These are phyloP conservation scores for Ceramica pisi DNA, from an alignment of 2,888 invertebrate species.

Conservation along the genomic window DNA sequence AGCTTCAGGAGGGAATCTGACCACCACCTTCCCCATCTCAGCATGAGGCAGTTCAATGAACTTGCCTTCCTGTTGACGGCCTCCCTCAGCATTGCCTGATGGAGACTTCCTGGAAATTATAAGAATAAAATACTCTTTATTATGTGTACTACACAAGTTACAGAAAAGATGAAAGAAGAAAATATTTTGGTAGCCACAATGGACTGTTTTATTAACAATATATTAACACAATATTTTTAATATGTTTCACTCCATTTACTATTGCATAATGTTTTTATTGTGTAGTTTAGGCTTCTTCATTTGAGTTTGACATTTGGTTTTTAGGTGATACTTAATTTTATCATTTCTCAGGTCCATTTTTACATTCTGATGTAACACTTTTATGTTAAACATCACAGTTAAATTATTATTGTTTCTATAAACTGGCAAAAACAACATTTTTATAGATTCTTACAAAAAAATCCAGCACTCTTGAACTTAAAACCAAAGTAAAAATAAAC, in stretches of 20 bases:
- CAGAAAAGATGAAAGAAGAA: too few species aligned
- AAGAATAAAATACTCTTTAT: background rate
- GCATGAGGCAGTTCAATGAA: slow-evolving; percentile 99
- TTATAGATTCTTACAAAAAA: background rate
- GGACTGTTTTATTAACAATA: too few species aligned
- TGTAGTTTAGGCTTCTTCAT: background rate
- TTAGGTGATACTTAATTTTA: background rate
- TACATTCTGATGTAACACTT: too few species aligned
- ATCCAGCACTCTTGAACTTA: background rate
- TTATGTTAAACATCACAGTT: background rate
- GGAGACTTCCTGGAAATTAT: slow-evolving; percentile 79
- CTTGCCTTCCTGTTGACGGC: slow-evolving; percentile 97
- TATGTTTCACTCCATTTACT: too few species aligned
- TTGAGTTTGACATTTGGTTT: background rate
- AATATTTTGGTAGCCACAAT: too few species aligned
- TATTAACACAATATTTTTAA: too few species aligned
- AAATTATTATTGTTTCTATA: background rate
- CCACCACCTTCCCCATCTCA: slow-evolving; percentile 99
- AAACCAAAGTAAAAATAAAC: too few species aligned
- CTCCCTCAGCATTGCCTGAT: slow-evolving; percentile 71
- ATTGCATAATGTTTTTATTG: background rate
- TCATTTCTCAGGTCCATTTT: background rate
- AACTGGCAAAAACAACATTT: background rate
- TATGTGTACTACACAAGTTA: too few species aligned
- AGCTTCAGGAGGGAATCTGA: slow-evolving; percentile 99